phyloP scores from a whole-genome alignment of 2,888 invertebrate genomes.

The Parascotia fuliginaria region DNA sequence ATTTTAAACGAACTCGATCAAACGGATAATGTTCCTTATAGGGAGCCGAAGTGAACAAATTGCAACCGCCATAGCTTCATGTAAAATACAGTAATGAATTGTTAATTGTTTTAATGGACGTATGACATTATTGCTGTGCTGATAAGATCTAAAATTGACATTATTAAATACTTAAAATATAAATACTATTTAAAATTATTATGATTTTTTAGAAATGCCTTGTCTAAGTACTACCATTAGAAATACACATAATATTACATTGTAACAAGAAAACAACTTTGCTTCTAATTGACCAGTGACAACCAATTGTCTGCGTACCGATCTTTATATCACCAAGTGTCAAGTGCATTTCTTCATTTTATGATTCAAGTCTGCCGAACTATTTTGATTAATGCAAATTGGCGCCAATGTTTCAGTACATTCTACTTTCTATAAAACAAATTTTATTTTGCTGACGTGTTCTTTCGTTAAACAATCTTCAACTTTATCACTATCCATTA shows the following conservation, averaged over 20 bases:
- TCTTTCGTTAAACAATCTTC: slow-evolving; percentile 7
- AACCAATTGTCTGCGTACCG: no score
- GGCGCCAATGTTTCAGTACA: slow-evolving; percentile 48
- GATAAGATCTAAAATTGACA: slow-evolving; percentile 40
- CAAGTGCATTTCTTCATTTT: slow-evolving; percentile 49
- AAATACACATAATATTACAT: no score
- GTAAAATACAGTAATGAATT: slow-evolving; percentile 41
- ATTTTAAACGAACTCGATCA: slow-evolving; percentile 28
- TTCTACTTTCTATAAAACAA: slow-evolving; percentile 41
- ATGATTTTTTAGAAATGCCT: no score
- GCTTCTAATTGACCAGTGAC: no score
- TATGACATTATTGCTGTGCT: slow-evolving; percentile 40
- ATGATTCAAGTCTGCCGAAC: slow-evolving; percentile 61
- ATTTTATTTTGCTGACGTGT: slow-evolving; percentile 4
- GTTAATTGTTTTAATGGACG: slow-evolving; percentile 41
- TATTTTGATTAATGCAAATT: slow-evolving; percentile 71
- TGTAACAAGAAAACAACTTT: no score
- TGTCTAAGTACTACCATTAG: no score
- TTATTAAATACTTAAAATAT: slow-evolving; percentile 14
- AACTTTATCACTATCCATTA: slow-evolving; percentile 12
- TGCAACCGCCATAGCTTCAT: slow-evolving; percentile 38
- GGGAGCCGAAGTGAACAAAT: slow-evolving; percentile 39
- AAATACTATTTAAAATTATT: no score
- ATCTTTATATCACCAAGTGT: no score
- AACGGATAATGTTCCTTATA: slow-evolving; percentile 35